These are phyloP conservation scores for Machimus rusticus DNA, from an alignment of 2,888 invertebrate species.

Conservation along the genomic window DNA sequence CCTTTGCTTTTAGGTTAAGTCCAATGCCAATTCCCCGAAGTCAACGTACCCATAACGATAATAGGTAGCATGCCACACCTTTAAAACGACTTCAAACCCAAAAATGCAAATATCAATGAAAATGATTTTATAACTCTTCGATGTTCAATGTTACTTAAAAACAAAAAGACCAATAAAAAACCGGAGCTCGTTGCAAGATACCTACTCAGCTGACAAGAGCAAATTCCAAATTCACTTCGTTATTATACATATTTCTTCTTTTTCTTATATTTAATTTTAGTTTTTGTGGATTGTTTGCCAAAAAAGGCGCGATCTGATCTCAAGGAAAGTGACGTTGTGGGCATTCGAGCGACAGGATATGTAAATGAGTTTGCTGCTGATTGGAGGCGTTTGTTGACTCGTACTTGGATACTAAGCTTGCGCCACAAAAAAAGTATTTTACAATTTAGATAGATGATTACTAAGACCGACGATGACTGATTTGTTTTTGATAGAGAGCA, in stretches of 20 bases:
- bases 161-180: background rate
- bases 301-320: background rate
- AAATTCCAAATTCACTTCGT: background rate
- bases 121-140: background rate
- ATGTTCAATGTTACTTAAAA: background rate
- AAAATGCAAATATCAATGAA: background rate
- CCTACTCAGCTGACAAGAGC: background rate
- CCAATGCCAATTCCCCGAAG: background rate
- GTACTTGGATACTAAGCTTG: background rate
- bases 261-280: background rate
- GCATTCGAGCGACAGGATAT: background rate
- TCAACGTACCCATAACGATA: background rate
- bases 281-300: background rate
- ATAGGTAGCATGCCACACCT: background rate
- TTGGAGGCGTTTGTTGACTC: background rate
- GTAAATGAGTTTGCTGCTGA: background rate
- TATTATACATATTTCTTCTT: background rate
- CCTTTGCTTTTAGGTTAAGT: background rate
- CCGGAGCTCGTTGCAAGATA: background rate
- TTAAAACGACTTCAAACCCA: background rate
- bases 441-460: background rate
- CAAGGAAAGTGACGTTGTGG: background rate
- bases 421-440: background rate
- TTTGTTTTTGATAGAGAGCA: background rate
- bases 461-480: background rate